Evolutionary conservation across 2,888 invertebrate species (phyloP).

Genomic region (Apantesis nais): DNA sequence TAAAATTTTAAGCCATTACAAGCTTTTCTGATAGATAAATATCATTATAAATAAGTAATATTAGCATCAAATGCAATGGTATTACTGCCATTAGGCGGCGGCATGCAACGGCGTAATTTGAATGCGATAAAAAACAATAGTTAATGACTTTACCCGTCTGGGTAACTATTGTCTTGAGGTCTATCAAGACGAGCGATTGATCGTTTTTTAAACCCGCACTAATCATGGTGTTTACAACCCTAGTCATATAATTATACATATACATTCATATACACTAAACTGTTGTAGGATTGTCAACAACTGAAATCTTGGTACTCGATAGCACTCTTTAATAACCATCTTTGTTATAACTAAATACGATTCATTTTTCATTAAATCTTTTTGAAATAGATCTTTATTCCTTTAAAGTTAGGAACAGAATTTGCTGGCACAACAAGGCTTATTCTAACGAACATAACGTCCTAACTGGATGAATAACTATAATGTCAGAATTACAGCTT

Average conservation of each 20-base stretch:
- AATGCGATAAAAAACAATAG: not conserved
- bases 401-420: conserved; percentile 80
- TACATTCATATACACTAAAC: conserved; percentile 44
- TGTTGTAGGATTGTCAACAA: conserved; percentile 64
- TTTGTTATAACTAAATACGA: conserved; percentile 69
- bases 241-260: conserved; percentile 43
- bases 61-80: not conserved
- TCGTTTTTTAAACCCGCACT: conserved; percentile 21
- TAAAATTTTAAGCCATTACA: too few species aligned
- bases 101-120: too few species aligned
- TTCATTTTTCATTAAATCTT: conserved; percentile 77
- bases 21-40: not conserved
- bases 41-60: not conserved
- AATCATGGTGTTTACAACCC: conserved; percentile 64
- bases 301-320: conserved; percentile 55
- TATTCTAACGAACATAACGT: conserved; percentile 34
- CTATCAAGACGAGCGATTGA: not conserved
- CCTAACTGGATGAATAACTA: conserved; percentile 27
- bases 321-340: conserved; percentile 60
- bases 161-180: too few species aligned
- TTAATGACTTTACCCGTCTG: not conserved
- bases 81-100: too few species aligned
- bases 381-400: conserved; percentile 84
- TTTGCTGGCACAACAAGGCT: conserved; percentile 81
- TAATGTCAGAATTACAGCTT: conserved; percentile 29